Percentiles rank a stretch among this genome's conserved stretches.
phyloP scores from a whole-genome alignment of 2,797 vertebrate genomes.

The Mormyrus hasselquistii region DNA sequence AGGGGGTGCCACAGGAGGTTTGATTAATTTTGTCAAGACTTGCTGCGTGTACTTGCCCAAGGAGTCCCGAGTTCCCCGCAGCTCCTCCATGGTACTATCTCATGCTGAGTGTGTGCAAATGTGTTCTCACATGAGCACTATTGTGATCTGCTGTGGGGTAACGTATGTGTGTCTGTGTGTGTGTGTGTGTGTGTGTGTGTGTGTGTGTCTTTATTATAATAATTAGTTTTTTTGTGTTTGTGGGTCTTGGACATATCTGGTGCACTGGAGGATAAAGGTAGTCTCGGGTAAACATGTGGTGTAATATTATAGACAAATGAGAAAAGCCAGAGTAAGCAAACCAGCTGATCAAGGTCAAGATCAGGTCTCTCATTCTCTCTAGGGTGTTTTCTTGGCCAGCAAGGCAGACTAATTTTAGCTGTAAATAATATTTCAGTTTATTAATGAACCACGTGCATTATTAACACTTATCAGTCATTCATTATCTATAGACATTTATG shows the following conservation, averaged over 20 bases:
- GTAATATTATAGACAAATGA: not conserved
- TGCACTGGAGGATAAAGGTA: not conserved
- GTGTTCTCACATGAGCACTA: not conserved
- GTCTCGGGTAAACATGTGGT: not conserved
- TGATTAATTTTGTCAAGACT: constrained; percentile 11
- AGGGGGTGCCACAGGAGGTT: not conserved
- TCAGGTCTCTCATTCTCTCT: not conserved
- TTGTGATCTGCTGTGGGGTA: not conserved
- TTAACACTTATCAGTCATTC: not conserved
- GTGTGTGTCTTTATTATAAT: not conserved
- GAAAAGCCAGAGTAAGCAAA: not conserved
- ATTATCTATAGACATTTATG: not conserved
- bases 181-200: not conserved
- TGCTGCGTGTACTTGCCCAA: not conserved
- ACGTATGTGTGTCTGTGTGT: not conserved
- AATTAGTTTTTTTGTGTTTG: not conserved
- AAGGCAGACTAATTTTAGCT: not conserved
- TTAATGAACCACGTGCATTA: not conserved
- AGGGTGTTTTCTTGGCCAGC: not conserved
- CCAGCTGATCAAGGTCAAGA: not conserved
- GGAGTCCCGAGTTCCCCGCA: not conserved
- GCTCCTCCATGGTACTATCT: not conserved
- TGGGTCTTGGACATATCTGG: not conserved
- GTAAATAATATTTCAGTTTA: not conserved
- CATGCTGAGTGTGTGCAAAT: not conserved